A percentile compares a stretch with the other conserved stretches of the same genome.
Evolutionary conservation across 2,797 vertebrate genomes (phyloP).

Genomic region (Sebastes oblongus): DNA sequence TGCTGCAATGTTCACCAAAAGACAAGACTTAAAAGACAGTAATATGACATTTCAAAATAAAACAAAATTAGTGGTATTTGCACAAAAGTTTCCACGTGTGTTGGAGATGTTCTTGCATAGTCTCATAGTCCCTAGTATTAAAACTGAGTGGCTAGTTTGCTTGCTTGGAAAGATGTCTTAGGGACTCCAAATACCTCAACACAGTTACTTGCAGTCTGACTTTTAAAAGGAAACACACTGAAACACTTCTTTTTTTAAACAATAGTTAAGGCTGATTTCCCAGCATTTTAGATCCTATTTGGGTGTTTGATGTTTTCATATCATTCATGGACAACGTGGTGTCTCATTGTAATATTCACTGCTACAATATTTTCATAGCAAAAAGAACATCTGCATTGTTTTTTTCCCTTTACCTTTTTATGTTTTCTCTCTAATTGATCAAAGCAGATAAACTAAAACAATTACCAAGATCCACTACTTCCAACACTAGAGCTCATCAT

Average conservation of each 20-base stretch:
- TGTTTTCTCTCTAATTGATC: background rate
- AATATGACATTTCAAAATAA: background rate
- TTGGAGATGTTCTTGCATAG: background rate
- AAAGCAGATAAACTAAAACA: background rate
- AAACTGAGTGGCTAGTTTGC: background rate
- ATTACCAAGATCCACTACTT: too few relatives aligned
- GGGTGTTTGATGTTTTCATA: background rate
- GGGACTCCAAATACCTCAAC: background rate
- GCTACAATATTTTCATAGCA: background rate
- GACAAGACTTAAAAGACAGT: background rate
- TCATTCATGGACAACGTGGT: background rate
- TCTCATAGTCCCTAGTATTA: background rate
- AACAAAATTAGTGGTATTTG: constrained; percentile 28
- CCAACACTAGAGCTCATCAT: constrained; percentile 90
- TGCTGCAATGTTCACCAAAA: background rate
- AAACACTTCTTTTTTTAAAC: background rate
- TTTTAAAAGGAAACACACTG: background rate
- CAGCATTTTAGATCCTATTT: background rate
- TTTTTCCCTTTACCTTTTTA: background rate
- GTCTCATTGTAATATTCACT: background rate
- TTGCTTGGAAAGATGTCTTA: background rate
- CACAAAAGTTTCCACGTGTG: background rate
- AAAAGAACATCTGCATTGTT: background rate
- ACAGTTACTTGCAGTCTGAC: background rate
- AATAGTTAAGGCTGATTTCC: background rate